These are phyloP conservation scores for Grapholita molesta DNA, from an alignment of 1,140 invertebrate species.

Conservation along the genomic window DNA sequence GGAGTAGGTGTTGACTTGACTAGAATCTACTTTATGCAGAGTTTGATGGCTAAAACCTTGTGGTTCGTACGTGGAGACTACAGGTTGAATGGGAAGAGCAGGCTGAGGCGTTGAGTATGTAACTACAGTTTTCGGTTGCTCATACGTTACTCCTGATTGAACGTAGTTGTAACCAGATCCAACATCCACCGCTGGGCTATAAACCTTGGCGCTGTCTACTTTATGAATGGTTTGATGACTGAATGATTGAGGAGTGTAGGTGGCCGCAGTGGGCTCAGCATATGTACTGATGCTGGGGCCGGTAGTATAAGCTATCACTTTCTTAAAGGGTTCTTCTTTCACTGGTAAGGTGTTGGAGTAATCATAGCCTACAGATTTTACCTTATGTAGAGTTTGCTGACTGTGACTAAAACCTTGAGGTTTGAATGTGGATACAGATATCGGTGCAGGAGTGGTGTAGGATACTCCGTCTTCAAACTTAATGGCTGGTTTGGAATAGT, in stretches of 20 bases:
- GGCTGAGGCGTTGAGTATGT: conserved; percentile 50
- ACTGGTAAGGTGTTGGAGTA: conserved; percentile 54
- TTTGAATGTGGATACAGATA: conserved; percentile 50
- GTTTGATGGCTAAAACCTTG: conserved; percentile 56
- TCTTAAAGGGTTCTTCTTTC: conserved; percentile 69
- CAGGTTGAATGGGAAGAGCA: conserved; percentile 29
- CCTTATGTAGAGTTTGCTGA: conserved; percentile 55
- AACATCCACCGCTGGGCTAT: conserved; percentile 33
- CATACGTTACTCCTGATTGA: conserved; percentile 31
- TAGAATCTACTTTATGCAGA: conserved; percentile 51
- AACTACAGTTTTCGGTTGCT: conserved; percentile 39
- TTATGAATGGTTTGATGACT: conserved; percentile 60
- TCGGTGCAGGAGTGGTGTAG: conserved; percentile 48
- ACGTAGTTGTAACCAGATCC: conserved; percentile 29
- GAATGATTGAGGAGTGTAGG: conserved; percentile 43
- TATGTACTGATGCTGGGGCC: conserved; percentile 48
- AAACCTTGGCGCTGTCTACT: conserved; percentile 42
- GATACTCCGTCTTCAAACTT: conserved; percentile 62
- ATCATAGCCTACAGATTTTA: conserved; percentile 42
- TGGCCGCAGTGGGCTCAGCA: conserved; percentile 36
- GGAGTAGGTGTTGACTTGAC: conserved; percentile 46
- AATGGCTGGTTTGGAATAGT: conserved; percentile 67
- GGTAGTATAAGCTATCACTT: conserved; percentile 75
- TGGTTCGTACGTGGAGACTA: conserved; percentile 46
- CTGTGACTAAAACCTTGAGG: conserved; percentile 52